A percentile compares a stretch with the other conserved stretches of the same genome.
These are phyloP conservation scores for Athripsodes cinereus DNA, from an alignment of 2,888 invertebrate species.

Conservation along the genomic window DNA sequence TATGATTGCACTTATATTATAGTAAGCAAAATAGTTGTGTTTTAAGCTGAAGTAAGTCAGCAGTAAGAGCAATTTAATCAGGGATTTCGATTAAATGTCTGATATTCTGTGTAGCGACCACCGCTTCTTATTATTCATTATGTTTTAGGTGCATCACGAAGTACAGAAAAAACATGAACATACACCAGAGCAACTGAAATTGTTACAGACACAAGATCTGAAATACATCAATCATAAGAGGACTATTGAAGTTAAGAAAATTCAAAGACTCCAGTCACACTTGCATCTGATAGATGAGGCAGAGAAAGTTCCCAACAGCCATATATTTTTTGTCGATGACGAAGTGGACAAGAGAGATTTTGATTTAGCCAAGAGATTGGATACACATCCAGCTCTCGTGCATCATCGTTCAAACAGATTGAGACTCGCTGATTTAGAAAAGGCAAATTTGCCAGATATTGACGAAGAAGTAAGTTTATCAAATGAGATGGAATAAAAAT, in stretches of 20 bases:
- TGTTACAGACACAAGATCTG: slow-evolving; percentile 89
- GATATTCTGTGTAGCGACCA: no score
- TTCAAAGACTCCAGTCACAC: slow-evolving; percentile 66
- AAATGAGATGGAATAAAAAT: not conserved
- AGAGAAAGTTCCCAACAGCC: slow-evolving; percentile 63
- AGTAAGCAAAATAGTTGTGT: no score
- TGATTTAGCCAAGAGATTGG: slow-evolving; percentile 62
- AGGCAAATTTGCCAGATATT: slow-evolving; percentile 53
- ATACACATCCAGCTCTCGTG: slow-evolving; percentile 69
- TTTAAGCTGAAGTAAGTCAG: no score
- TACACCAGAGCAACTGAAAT: slow-evolving; percentile 73
- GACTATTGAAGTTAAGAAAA: slow-evolving; percentile 67
- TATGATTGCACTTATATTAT: no score
- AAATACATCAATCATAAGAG: slow-evolving; percentile 84
- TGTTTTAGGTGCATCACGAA: slow-evolving; percentile 58
- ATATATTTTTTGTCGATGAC: slow-evolving; percentile 72
- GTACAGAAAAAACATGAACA: slow-evolving; percentile 65
- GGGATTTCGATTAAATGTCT: no score
- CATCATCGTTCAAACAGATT: slow-evolving; percentile 65
- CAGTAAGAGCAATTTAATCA: no score
- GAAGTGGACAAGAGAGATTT: slow-evolving; percentile 54
- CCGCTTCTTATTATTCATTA: no score
- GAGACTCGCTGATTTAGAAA: slow-evolving; percentile 51
- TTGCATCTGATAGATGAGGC: slow-evolving; percentile 78
- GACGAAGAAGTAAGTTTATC: slow-evolving; percentile 43